phyloP scores from a whole-genome alignment of 2,113 vertebrate genomes.

The Cricetomys ansorgei region DNA sequence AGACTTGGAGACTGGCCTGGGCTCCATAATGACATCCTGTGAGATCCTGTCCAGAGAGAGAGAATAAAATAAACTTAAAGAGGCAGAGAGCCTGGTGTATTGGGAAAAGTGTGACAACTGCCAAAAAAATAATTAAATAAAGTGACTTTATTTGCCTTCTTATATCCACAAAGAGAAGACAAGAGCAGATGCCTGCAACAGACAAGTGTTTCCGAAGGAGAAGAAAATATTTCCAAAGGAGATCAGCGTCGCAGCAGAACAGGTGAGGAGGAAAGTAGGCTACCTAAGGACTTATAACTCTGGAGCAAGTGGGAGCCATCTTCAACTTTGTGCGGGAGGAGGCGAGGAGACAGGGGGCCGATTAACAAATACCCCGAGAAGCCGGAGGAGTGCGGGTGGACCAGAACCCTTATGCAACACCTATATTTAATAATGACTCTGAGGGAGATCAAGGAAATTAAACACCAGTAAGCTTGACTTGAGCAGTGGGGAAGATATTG shows the following conservation, averaged over 20 bases:
- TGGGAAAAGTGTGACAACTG: background rate
- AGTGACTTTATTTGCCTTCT: conserved; percentile 14
- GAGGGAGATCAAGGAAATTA: conserved; percentile 86
- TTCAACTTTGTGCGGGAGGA: conserved; percentile 49
- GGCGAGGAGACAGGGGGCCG: conserved; percentile 35
- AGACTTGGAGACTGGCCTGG: background rate
- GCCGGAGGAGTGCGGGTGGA: conserved; percentile 48
- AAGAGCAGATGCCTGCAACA: conserved; percentile 33
- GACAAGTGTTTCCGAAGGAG: conserved; percentile 39
- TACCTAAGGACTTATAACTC: conserved; percentile 35
- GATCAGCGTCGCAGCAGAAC: background rate
- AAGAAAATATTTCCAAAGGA: conserved; percentile 50
- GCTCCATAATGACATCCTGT: background rate
- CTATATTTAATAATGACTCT: conserved; percentile 81
- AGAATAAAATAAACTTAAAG: background rate
- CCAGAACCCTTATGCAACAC: conserved; percentile 75
- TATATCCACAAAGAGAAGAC: conserved; percentile 2
- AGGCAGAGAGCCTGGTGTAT: background rate
- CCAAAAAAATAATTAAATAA: background rate
- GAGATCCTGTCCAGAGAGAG: background rate
- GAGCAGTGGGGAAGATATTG: conserved; percentile 86
- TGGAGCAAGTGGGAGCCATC: conserved; percentile 38
- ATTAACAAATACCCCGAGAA: conserved; percentile 70
- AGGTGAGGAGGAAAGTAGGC: conserved; percentile 51
- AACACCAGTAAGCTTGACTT: conserved; percentile 86